Conservation (phyloP, 2,797 vertebrate genomes). For the Amblyopsis hoosieri region DNA sequence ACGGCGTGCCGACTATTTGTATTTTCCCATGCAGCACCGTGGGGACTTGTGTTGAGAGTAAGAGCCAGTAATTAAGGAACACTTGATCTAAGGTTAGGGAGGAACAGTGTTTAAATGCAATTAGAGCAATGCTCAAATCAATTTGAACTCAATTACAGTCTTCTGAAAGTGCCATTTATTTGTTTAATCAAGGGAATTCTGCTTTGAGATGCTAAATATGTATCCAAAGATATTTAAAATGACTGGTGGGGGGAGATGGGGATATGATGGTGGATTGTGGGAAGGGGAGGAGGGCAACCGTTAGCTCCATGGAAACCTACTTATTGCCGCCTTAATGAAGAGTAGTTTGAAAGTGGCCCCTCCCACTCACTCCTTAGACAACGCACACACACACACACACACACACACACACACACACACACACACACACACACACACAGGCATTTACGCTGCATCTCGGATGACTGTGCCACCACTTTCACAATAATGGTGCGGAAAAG, state of each 20-base stretch:
- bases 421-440: conserved; percentile 3
- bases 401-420: conserved; percentile 6
- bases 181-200: conserved; percentile 78
- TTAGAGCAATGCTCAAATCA: conserved; percentile 75
- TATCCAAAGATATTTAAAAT: conserved; percentile 58
- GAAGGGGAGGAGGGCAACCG: conserved; percentile 13
- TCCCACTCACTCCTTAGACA: conserved; percentile 28
- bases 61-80: conserved; percentile 74
- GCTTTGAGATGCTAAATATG: conserved; percentile 70
- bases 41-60: conserved; percentile 64
- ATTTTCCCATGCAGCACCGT: conserved; percentile 65
- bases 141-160: conserved; percentile 77
- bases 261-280: not conserved
- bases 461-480: conserved; percentile 34
- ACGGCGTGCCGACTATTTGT: conserved; percentile 64
- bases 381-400: conserved; percentile 1
- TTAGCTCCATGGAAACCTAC: conserved; percentile 44
- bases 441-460: conserved; percentile 29
- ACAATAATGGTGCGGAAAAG: conserved; percentile 37
- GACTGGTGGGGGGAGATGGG: not conserved
- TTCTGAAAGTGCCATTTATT: conserved; percentile 75
- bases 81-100: conserved; percentile 73
- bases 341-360: conserved; percentile 67
- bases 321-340: conserved; percentile 66
- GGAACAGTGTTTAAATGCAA: conserved; percentile 80